Evolutionary conservation across 2,888 invertebrate genomes (phyloP).

Genomic region (Glyphotaelius pellucidus): DNA sequence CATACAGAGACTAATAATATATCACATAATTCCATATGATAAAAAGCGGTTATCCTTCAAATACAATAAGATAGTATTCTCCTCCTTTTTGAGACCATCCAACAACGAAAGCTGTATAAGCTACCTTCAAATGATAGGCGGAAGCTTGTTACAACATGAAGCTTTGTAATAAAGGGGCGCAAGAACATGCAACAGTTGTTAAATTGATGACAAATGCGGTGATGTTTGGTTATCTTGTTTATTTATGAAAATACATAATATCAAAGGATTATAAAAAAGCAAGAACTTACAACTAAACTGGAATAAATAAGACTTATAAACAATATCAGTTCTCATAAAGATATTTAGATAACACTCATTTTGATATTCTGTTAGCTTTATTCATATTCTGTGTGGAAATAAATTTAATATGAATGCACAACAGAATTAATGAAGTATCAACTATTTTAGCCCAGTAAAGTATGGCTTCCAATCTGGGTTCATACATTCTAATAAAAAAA

Average conservation of each 20-base stretch:
- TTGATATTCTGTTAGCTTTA: background rate
- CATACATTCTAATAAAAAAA: slow-evolving; percentile 6
- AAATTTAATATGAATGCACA: background rate
- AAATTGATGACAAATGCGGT: background rate
- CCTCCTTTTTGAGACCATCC: background rate
- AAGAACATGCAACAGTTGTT: background rate
- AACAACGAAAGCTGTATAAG: background rate
- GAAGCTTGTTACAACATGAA: background rate
- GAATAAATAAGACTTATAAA: slow-evolving; percentile 34
- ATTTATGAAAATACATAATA: slow-evolving; percentile 18
- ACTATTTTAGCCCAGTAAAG: background rate
- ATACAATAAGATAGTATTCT: background rate
- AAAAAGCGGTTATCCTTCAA: background rate
- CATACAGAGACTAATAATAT: background rate
- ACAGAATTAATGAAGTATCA: background rate
- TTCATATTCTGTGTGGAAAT: background rate
- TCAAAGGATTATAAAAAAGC: slow-evolving; percentile 12
- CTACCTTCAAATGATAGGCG: background rate
- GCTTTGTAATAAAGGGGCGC: background rate
- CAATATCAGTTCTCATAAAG: slow-evolving; percentile 13
- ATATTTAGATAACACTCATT: slow-evolving; percentile 6
- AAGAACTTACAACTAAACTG: slow-evolving; percentile 15
- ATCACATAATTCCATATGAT: background rate
- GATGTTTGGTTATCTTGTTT: slow-evolving; percentile 17
- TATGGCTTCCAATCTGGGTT: background rate